phyloP scores from a whole-genome alignment of 2,888 invertebrate genomes.

The Aporophyla lueneburgensis region DNA sequence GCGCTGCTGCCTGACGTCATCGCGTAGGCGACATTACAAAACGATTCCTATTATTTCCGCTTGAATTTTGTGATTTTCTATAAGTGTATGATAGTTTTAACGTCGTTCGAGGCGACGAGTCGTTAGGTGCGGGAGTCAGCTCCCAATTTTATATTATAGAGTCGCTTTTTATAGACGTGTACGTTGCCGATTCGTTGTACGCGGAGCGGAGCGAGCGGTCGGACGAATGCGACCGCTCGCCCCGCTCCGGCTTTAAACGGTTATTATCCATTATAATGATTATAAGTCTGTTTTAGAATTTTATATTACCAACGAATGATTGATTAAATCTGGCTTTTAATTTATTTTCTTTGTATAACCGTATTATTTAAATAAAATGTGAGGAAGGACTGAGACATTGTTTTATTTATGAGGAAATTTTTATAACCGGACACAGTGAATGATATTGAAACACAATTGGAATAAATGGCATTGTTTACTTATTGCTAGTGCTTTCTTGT shows the following conservation, averaged over 20 bases:
- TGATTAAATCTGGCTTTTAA: conserved; percentile 90
- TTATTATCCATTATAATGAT: conserved; percentile 86
- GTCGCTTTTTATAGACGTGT: conserved; percentile 89
- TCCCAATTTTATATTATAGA: conserved; percentile 89
- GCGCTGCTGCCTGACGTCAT: conserved; percentile 88
- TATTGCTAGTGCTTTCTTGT: conserved; percentile 81
- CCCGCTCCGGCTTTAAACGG: conserved; percentile 70
- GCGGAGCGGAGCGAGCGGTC: conserved; percentile 57
- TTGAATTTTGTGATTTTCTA: conserved; percentile 91
- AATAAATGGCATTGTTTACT: conserved; percentile 82
- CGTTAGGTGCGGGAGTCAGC: conserved; percentile 88
- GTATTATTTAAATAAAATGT: conserved; percentile 90
- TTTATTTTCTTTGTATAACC: conserved; percentile 91
- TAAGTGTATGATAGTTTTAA: conserved; percentile 89
- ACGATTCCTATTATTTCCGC: conserved; percentile 90
- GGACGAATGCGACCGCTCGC: conserved; percentile 61
- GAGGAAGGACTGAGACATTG: conserved; percentile 88
- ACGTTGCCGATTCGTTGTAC: conserved; percentile 77
- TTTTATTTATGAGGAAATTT: conserved; percentile 87
- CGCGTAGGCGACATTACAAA: conserved; percentile 78
- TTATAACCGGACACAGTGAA: conserved; percentile 73
- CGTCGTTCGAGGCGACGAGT: conserved; percentile 82
- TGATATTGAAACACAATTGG: conserved; percentile 74
- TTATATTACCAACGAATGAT: conserved; percentile 91
- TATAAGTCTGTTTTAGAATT: conserved; percentile 90